These are phyloP conservation scores for Nyctereutes procyonoides DNA, from an alignment of 2,113 vertebrate species.

Conservation along the genomic window DNA sequence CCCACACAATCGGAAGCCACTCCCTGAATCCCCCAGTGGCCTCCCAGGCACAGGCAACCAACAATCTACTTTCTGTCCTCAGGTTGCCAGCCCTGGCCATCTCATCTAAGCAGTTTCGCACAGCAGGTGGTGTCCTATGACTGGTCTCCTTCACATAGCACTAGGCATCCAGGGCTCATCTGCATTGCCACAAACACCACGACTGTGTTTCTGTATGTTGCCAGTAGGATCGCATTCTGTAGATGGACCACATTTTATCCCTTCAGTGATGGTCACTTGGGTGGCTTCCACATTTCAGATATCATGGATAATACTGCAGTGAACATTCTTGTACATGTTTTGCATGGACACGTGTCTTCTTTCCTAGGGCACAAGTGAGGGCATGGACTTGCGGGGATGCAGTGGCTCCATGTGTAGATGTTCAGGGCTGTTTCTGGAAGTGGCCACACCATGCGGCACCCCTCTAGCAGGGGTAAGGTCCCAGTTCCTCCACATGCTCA, in stretches of 20 bases:
- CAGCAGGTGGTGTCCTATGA: neutral
- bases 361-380: rapidly evolving
- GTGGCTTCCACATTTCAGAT: neutral
- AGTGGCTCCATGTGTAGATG: rapidly evolving
- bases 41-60: neutral
- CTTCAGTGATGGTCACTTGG: neutral
- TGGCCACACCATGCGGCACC: too few species aligned
- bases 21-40: neutral
- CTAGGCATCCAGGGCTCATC: neutral
- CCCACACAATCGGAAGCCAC: neutral
- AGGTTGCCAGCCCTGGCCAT: neutral
- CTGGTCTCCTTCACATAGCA: neutral
- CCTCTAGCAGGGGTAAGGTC: neutral
- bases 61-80: neutral
- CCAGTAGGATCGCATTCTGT: neutral
- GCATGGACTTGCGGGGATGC: too few species aligned
- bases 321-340: neutral
- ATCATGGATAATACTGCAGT: neutral
- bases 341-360: neutral
- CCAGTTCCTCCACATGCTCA: too few species aligned
- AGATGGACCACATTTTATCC: neutral
- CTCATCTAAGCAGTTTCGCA: too few species aligned
- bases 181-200: rapidly evolving
- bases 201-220: too few species aligned
- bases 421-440: neutral